Percentiles rank a stretch among this genome's conserved stretches.
phyloP scores from a whole-genome alignment of 2,113 vertebrate species.

The Choloepus hoffmanni region DNA sequence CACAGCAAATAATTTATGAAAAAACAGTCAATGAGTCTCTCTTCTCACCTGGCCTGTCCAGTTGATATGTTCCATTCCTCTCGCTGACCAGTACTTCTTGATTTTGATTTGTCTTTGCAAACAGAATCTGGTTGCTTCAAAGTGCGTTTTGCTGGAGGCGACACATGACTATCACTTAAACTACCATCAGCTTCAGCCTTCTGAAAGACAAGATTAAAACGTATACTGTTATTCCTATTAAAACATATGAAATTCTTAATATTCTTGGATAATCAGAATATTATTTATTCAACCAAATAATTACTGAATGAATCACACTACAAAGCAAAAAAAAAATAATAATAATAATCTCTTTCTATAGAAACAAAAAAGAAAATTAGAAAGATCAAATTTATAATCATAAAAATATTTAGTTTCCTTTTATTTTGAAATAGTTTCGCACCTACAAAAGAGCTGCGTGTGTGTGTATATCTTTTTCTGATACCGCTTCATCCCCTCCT shows the following conservation, averaged over 20 bases:
- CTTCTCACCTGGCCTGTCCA: constrained; percentile 94
- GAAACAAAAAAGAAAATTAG: background rate
- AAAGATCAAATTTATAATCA: constrained; percentile 32
- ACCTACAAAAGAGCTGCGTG: background rate
- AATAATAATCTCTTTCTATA: constrained; percentile 31
- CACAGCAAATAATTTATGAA: constrained; percentile 38
- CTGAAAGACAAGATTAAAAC: constrained; percentile 84
- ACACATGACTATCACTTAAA: constrained; percentile 94
- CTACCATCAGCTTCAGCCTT: constrained; percentile 95
- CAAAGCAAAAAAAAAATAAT: background rate
- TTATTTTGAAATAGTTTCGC: constrained; percentile 25
- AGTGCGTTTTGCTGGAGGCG: constrained; percentile 95
- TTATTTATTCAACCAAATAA: constrained; percentile 44
- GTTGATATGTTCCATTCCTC: constrained; percentile 95
- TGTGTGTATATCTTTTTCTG: background rate
- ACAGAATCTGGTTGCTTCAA: constrained; percentile 95
- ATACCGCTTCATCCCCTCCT: background rate
- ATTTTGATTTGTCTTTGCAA: constrained; percentile 97
- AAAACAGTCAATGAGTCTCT: background rate
- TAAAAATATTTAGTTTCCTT: constrained; percentile 44
- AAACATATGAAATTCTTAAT: constrained; percentile 16
- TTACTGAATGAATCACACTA: background rate
- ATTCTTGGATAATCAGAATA: constrained; percentile 28
- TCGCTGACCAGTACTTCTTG: constrained; percentile 93
- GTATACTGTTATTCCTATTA: constrained; percentile 25